Conservation (phyloP, 2,888 invertebrate species). For the Callyntrura sp. region DNA sequence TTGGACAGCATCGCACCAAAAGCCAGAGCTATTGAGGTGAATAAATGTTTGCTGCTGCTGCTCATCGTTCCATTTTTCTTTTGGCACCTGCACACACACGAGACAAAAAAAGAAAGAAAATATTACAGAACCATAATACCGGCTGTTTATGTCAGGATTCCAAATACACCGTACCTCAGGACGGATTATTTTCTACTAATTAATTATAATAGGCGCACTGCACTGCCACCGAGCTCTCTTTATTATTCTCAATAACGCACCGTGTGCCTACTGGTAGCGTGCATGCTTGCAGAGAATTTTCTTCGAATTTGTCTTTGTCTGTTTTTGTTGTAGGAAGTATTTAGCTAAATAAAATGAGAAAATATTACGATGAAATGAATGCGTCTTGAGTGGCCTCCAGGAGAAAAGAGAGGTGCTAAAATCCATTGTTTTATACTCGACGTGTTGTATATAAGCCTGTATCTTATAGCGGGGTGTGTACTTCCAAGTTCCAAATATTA, state of each 20-base stretch:
- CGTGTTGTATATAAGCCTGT: not conserved
- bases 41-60: conserved; percentile 79
- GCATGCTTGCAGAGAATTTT: not conserved
- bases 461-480: not conserved
- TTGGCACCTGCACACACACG: conserved; percentile 81
- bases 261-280: not conserved
- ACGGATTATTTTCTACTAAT: not conserved
- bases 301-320: conserved; percentile 43
- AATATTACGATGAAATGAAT: not conserved
- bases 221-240: conserved; percentile 23
- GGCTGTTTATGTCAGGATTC: not conserved
- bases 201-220: conserved; percentile 42
- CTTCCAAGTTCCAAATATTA: not conserved
- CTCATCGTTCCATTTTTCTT: conserved; percentile 77
- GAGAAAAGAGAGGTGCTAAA: conserved; percentile 14
- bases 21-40: conserved; percentile 81
- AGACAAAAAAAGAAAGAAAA: conserved; percentile 16
- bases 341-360: conserved; percentile 13
- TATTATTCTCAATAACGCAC: not conserved
- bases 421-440: not conserved
- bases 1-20: conserved; percentile 92
- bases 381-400: not conserved
- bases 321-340: not conserved
- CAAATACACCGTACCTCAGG: too few relatives aligned
- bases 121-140: not conserved